Evolutionary conservation across 2,797 vertebrate genomes (phyloP).

Genomic region (Eremophila alpestris): DNA sequence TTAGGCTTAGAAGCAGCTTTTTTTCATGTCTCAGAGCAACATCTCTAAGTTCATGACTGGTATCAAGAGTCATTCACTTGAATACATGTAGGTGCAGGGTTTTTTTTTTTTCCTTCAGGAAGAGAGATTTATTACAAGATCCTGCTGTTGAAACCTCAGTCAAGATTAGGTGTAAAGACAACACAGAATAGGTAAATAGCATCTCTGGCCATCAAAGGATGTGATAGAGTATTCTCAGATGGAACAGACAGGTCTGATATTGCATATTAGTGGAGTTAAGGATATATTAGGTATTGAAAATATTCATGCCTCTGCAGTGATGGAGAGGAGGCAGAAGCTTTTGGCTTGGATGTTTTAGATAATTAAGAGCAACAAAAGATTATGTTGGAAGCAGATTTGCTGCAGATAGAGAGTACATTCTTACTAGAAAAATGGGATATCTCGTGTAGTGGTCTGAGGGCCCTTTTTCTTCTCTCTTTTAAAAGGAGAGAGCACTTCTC

Average conservation of each 20-base stretch:
- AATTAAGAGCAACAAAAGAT: conserved; percentile 65
- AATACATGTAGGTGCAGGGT: background rate
- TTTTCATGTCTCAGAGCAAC: background rate
- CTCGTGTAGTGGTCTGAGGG: background rate
- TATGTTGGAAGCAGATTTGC: conserved; percentile 35
- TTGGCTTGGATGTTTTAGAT: conserved; percentile 47
- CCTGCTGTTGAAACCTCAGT: conserved; percentile 36
- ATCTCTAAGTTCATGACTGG: conserved; percentile 20
- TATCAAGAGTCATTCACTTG: conserved; percentile 47
- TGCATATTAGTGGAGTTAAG: conserved; percentile 44
- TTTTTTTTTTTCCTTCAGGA: conserved; percentile 1
- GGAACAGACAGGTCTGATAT: conserved; percentile 55
- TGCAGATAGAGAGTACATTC: conserved; percentile 17
- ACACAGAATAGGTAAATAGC: conserved; percentile 45
- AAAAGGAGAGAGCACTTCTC: conserved; percentile 15
- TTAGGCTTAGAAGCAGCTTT: conserved; percentile 21
- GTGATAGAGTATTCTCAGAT: conserved; percentile 28
- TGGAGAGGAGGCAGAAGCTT: conserved; percentile 20
- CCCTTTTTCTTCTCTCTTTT: conserved; percentile 2
- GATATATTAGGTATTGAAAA: conserved; percentile 56
- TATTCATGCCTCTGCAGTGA: conserved; percentile 40
- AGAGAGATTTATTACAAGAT: conserved; percentile 56
- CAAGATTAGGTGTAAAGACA: conserved; percentile 54
- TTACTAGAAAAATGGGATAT: conserved; percentile 23
- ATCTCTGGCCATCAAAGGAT: conserved; percentile 40